Conservation (phyloP, 2,113 vertebrate species). For the Alosa alosa region DNA sequence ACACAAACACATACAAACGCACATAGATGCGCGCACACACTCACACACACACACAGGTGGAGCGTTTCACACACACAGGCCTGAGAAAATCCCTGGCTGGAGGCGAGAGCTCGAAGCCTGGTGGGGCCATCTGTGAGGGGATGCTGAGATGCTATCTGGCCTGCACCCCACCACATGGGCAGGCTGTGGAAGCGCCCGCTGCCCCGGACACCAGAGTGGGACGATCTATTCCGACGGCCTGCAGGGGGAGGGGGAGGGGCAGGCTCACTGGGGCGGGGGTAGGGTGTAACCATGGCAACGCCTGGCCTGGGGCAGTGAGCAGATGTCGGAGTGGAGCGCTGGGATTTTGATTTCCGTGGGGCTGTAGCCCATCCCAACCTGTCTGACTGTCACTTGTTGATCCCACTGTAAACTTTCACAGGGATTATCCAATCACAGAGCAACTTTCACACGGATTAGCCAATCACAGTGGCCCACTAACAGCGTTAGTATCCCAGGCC, state of each 20-base stretch:
- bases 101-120: conserved; percentile 34
- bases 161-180: not conserved
- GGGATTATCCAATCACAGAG: not conserved
- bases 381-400: conserved; percentile 51
- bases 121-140: conserved; percentile 61
- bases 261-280: conserved; percentile 50
- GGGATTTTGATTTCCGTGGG: conserved; percentile 48
- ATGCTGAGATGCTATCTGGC: conserved; percentile 56
- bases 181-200: conserved; percentile 45
- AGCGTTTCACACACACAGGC: not conserved
- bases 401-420: conserved; percentile 31
- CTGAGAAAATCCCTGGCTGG: too few species aligned
- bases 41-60: not conserved
- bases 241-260: conserved; percentile 44
- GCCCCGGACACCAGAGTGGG: conserved; percentile 44
- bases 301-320: conserved; percentile 66
- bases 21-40: not conserved
- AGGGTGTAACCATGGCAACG: conserved; percentile 63
- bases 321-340: conserved; percentile 66
- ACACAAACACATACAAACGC: not conserved
- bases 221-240: conserved; percentile 54
- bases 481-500: too few species aligned
- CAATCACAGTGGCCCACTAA: not conserved
- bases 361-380: conserved; percentile 25
- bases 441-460: conserved; percentile 21